Base-by-base conservation (phyloP, 2,797 vertebrate genomes). In the Labroides dimidiatus region DNA sequence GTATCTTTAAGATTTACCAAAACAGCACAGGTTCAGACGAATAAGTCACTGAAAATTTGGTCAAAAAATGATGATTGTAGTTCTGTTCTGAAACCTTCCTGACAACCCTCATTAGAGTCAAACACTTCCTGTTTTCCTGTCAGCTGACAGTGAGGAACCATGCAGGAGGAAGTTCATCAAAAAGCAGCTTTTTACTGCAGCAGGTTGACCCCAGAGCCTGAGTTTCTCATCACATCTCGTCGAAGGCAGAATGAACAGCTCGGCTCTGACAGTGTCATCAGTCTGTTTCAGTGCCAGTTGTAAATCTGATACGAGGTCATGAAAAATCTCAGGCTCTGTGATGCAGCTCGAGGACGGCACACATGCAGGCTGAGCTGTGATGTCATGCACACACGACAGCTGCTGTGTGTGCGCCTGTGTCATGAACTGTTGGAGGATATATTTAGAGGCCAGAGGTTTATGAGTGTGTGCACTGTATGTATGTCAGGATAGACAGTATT, bases 371-470 rank as follows among this genome's bases (percentile, higher is more conserved):
- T 16, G 43, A 33, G 41, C 51, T 45, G 71, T 36, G 55, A 43
- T 57, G 69, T 64, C 74, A 37, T 50, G 37, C 62, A 69, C 53
- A 70, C 24, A 42, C 17, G 56, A 62, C 73, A 73, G 61, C 78
- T 75, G 78, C 49, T 61, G 64, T 65, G 49, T 51, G 49, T 30
- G 49, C 3, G 50, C 52, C 6, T 48, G 4, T 24, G 52, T 68
- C 14, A 64, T 55, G 41, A 56, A 45, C 58, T 59, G 52, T 54
- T 6, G 2, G 0, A 19, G 39, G 49, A 50, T 72, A 62, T 61
- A 56, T 77, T 78, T 36, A 74, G 65, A 23, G 51, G 51, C 14
- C 23, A 63, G 48, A 50, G 24, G n/a, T 68, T 36, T 20, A 1
- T 30, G 63, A 24, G 14, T 13, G 52, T 54, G 52, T 39, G 30